Base-by-base conservation (phyloP, 2,797 vertebrate genomes). In the Petrocephalus sullivani region DNA sequence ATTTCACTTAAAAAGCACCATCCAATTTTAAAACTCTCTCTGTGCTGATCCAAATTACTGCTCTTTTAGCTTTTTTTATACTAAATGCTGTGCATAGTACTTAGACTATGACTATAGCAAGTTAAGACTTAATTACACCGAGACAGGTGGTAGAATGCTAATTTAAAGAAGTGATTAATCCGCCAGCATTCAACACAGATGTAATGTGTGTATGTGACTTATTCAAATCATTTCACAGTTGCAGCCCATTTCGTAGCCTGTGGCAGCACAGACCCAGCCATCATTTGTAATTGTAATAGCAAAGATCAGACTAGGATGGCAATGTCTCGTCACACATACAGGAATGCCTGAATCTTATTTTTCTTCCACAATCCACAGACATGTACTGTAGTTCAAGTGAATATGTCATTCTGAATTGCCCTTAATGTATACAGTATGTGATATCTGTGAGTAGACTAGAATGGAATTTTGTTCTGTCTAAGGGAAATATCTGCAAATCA, bases 171-270 rank as follows among this genome's bases (percentile, higher is more conserved):
- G 19, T 49, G 75, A 81, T n/a, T 81, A 81, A 49, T 71, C 67
- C 67, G 37, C 67, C 33, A 71, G 19, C 41, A 81, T 81, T 81
- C 75, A 81, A 81, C 37, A 81, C 37, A 81, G 75, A 81, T 81
- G 75, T 49, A 49, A 81, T 49, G 6, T 46, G 75, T 81, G 37
- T 46, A 49, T n/a, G 41, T 81, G 75, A 46, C 41, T 49, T 71
- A 71, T 71, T 71, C 28, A 71, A 37, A 71, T 71, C 67, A 71
- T 71, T 71, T 71, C 4, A 1, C 64, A 71, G 67, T 71, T 71
- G 37, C 67, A 71, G 28, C 67, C 10, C 28, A 71, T 71, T 71
- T 14, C 12, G 4, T 0, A 2, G 19, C 41, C 41, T n/a, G 75
- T 19, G 37, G 19, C 41, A 78, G 71, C 16, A 46, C 16, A 46